Evolutionary conservation across 2,888 invertebrate genomes (phyloP), one percentile per base, ranked within the genome.

Genomic region (Adineta ricciae): DNA sequence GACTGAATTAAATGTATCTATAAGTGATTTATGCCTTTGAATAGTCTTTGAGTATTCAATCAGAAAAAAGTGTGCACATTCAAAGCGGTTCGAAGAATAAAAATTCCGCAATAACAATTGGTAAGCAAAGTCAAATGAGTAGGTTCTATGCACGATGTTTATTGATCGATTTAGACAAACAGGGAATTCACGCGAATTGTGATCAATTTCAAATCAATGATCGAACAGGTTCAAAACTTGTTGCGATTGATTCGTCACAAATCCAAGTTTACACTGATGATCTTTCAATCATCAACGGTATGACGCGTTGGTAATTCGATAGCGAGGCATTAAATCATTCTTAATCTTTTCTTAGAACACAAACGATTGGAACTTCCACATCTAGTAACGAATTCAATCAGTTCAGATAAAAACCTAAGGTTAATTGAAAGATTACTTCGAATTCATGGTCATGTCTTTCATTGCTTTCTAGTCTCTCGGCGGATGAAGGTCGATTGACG

Each of bases 131-230:
- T n/a, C n/a, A n/a, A n/a, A n/a, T n/a, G 21, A 41, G 7, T 38
- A 14, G 8, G 11, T 36, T 32, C 11, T 14, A 54, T 54, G n/a
- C 4, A 72, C 1, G 36, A 21, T 36, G 16, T 36, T 36, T 38
- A 38, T 36, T 38, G 36, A 73, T 73, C 21, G 7, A 78, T 41
- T 21, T 41, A 78, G 78, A 78, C 41, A 41, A 78, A 78, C 9
- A 38, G 19, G 78, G 78, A 41, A 78, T 78, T 41, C 38, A 78
- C n/a, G 78, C 78, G 14, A 41, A 78, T 78, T 78, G 78, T 78
- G 78, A 78, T 24, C 78, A 78, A 41, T 78, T 78, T 78, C 78
- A 78, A 78, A 78, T 78, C n/a, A 78, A 78, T 78, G 78, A 78
- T 78, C 78, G 78, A 41, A 41, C 41, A 8, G 78, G 78, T n/a